A percentile compares a stretch with the other conserved stretches of the same genome.
phyloP scores from a whole-genome alignment of 2,888 invertebrate species.

The Lasioglossum lativentre region DNA sequence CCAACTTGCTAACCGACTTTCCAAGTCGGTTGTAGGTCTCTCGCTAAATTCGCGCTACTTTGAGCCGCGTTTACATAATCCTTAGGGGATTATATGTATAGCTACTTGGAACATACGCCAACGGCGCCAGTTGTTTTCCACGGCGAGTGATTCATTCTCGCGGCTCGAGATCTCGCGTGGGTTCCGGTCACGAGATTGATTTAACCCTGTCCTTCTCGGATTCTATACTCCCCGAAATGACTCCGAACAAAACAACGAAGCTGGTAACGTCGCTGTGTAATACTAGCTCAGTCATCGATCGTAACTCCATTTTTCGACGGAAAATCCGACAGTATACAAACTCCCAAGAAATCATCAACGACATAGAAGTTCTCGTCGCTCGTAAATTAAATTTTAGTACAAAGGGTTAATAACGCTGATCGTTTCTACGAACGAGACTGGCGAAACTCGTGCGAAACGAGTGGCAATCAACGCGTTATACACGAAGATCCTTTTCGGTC shows the following conservation, averaged over 20 bases:
- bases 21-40: neutral
- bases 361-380: too few species aligned
- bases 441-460: too few species aligned
- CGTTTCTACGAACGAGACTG: too few species aligned
- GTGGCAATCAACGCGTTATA: too few species aligned
- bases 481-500: neutral
- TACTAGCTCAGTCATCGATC: neutral
- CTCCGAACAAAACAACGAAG: neutral
- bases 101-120: neutral
- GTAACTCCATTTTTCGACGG: neutral
- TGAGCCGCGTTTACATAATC: constrained; percentile 44
- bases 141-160: neutral
- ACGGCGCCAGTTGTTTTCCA: neutral
- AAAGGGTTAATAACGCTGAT: too few species aligned
- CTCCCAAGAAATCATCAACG: too few species aligned
- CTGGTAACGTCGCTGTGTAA: too few species aligned
- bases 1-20: constrained; percentile 27
- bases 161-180: neutral
- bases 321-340: too few species aligned
- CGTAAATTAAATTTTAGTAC: too few species aligned
- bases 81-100: constrained; percentile 6
- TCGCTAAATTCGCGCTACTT: constrained; percentile 28
- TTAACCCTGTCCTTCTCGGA: neutral
- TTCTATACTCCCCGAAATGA: neutral
- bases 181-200: neutral